A percentile compares a stretch with the other conserved stretches of the same genome.
Evolutionary conservation across 1,140 invertebrate species (phyloP).

Genomic region (Trichonephila clavipes): DNA sequence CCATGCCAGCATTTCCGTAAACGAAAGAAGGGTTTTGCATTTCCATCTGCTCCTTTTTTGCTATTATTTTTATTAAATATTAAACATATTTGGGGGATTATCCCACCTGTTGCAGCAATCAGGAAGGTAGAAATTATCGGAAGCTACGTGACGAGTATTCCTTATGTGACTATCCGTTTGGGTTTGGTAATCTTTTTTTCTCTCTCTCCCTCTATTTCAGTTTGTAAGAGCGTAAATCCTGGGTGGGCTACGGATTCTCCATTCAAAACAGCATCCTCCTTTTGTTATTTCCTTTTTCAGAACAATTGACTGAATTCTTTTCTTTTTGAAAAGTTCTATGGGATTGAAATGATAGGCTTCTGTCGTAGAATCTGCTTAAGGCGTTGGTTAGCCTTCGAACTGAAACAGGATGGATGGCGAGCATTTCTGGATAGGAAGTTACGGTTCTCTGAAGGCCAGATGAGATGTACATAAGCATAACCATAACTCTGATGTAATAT

Average conservation of each 20-base stretch:
- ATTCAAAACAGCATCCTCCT: not conserved
- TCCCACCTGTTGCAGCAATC: not conserved
- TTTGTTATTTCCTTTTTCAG: not conserved
- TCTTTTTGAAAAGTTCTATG: not conserved
- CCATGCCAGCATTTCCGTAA: not conserved
- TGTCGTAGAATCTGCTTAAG: not conserved
- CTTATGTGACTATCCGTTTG: not conserved
- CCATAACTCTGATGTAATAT: too few species aligned
- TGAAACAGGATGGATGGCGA: not conserved
- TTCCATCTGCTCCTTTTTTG: constrained; percentile 16
- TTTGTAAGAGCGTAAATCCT: constrained; percentile 12
- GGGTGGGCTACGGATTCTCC: constrained; percentile 4
- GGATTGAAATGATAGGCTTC: not conserved
- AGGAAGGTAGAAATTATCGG: not conserved
- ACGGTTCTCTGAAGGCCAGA: not conserved
- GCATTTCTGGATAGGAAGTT: not conserved
- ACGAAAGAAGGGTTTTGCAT: constrained; percentile 16
- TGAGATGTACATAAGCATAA: not conserved
- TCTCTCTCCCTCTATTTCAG: not conserved
- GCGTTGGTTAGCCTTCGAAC: not conserved
- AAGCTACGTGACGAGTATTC: not conserved
- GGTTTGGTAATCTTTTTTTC: not conserved
- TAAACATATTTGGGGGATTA: constrained; percentile 21
- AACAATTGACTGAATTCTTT: not conserved
- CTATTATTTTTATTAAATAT: not conserved